Evolutionary conservation across 2,113 vertebrate genomes (phyloP).

Genomic region (Jacana jacana): DNA sequence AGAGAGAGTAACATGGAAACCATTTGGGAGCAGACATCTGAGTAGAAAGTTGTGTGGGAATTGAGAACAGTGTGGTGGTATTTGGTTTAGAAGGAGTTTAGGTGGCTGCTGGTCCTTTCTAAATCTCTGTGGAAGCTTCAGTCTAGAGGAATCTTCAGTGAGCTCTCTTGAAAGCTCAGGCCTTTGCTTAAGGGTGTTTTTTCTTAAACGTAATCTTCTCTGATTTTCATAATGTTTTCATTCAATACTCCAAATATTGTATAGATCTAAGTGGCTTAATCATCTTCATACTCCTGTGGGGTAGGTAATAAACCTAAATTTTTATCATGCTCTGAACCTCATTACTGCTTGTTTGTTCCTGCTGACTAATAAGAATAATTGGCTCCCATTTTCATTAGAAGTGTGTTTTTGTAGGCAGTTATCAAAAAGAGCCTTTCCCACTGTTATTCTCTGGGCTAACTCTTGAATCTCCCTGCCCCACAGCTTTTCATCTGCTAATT

Average conservation of each 20-base stretch:
- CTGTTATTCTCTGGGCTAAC: background rate
- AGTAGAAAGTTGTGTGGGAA: background rate
- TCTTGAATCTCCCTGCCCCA: background rate
- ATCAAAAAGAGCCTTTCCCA: background rate
- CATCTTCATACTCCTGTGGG: background rate
- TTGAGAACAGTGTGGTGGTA: background rate
- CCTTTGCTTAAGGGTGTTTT: background rate
- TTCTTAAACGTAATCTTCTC: background rate
- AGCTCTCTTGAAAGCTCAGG: background rate
- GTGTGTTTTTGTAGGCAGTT: background rate
- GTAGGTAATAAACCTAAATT: constrained; percentile 19
- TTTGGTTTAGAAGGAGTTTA: background rate
- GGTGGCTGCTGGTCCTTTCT: background rate
- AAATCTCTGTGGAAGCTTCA: constrained; percentile 4
- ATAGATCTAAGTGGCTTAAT: background rate
- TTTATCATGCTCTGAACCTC: constrained; percentile 31
- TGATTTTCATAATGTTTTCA: constrained; percentile 12
- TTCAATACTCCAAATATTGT: background rate
- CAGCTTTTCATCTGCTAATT: background rate
- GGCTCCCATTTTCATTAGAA: background rate
- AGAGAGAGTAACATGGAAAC: background rate
- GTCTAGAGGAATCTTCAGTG: constrained; percentile 13
- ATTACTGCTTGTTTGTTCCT: constrained; percentile 6
- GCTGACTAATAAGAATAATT: constrained; percentile 31
- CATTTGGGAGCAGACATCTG: background rate